phyloP scores from a whole-genome alignment of 2,797 vertebrate species.

The Oreochromis mossambicus region DNA sequence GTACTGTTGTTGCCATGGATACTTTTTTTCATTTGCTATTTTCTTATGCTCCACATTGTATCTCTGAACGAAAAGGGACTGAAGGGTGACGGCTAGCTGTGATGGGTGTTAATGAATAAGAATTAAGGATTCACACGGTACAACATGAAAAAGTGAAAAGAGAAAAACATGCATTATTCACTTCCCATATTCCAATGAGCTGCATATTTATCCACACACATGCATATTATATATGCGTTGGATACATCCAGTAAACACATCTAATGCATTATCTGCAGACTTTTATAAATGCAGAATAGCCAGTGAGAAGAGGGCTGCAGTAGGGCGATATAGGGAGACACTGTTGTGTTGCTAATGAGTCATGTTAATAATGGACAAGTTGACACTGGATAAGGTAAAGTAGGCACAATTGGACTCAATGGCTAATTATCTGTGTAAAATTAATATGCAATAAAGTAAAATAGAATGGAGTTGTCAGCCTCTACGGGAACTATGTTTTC shows the following conservation, averaged over 20 bases:
- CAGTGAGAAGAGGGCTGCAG: not conserved
- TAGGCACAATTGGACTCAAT: not conserved
- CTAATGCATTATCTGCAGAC: not conserved
- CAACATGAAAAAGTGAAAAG: not conserved
- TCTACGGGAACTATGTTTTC: not conserved
- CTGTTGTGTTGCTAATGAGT: not conserved
- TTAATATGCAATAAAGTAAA: not conserved
- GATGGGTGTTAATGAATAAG: not conserved
- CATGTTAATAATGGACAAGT: not conserved
- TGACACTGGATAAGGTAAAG: not conserved
- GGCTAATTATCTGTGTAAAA: not conserved
- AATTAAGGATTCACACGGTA: slow-evolving; percentile 11
- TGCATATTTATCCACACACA: slow-evolving; percentile 5
- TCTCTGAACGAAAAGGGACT: slow-evolving; percentile 25
- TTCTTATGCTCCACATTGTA: slow-evolving; percentile 12
- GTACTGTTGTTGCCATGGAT: slow-evolving; percentile 44
- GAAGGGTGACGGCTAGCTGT: slow-evolving; percentile 2
- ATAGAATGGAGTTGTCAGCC: not conserved
- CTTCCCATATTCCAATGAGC: not conserved
- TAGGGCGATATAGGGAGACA: not conserved
- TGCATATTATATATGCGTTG: slow-evolving; percentile 48
- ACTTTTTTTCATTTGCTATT: slow-evolving; percentile 17
- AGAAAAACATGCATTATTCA: not conserved
- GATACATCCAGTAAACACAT: not conserved
- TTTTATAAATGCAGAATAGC: not conserved